Base-by-base conservation (phyloP, 2,797 vertebrate genomes). In the Sebastes goodei region DNA sequence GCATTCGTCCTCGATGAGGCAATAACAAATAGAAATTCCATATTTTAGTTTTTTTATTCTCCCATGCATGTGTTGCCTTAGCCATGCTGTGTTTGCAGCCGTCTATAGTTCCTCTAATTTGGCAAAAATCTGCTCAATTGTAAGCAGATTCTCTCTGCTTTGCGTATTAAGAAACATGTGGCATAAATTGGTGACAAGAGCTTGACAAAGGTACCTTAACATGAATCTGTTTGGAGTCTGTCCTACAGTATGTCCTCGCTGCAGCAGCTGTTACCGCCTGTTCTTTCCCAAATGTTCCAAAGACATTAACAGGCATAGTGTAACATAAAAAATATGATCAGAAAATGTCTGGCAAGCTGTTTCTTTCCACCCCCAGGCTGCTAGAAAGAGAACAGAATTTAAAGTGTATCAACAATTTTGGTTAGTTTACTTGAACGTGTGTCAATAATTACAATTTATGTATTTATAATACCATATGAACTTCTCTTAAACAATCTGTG, bases 221-320 rank as follows among this genome's bases (percentile, higher is more conserved):
- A 38, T 52, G 71, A 86, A 62, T 76, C 65, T 76, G 74, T 76
- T 56, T 20, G 27, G 70, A 81, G 42, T 74, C 65, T 49, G 72
- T 84, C 82, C 78, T n/a, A 1, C 81, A 67, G 75, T 23, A 21
- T 65, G 80, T 85, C 73, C 11, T 56, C n/a, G 0, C 32, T 27
- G 30, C 25, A 62, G 10, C 87, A 86, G 81, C 78, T 90, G 83
- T 67, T 80, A 10, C 25, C 5, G 25, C 67, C 33, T 32, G 32
- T 61, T 66, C 29, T 29, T 38, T 61, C 64, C 71, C 52, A 78
- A 75, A 83, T 53, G 74, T 55, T 74, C 33, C 25, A 79, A 63
- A 53, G 65, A 76, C 68, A 67, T 69, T 59, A 66, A 61, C 57
- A 71, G 60, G 64, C 33, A 15, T 4, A 52, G 57, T 53, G 20